These are phyloP conservation scores for Hofmannophila pseudospretella DNA, from an alignment of 2,888 invertebrate species.

Conservation along the genomic window DNA sequence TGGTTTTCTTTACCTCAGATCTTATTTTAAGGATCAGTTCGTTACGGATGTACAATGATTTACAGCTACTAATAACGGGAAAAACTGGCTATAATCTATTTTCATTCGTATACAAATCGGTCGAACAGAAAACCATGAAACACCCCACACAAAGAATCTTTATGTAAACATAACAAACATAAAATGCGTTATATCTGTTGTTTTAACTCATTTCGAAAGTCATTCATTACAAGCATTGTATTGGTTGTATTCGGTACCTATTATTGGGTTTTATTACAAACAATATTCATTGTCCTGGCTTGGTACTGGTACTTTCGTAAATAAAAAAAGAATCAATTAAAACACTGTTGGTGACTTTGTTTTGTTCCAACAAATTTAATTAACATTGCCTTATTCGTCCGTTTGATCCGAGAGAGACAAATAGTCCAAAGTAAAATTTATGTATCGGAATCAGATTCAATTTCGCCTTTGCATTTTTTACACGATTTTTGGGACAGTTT, in stretches of 20 bases:
- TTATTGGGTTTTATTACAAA: slow-evolving; percentile 43
- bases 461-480: slow-evolving; percentile 74
- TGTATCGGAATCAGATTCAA: slow-evolving; percentile 77
- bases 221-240: slow-evolving; percentile 59
- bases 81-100: slow-evolving; percentile 77
- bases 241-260: slow-evolving; percentile 47
- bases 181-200: slow-evolving; percentile 72
- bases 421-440: slow-evolving; percentile 75
- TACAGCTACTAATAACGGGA: slow-evolving; percentile 73
- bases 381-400: slow-evolving; percentile 65
- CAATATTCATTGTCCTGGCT: background rate
- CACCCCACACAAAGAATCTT: slow-evolving; percentile 76
- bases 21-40: slow-evolving; percentile 60
- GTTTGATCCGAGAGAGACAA: slow-evolving; percentile 72
- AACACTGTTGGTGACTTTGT: slow-evolving; percentile 55
- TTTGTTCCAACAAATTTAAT: slow-evolving; percentile 69
- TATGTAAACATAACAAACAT: slow-evolving; percentile 75
- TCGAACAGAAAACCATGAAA: slow-evolving; percentile 77
- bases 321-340: slow-evolving; percentile 55
- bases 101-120: slow-evolving; percentile 75
- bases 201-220: slow-evolving; percentile 73
- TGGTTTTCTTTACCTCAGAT: slow-evolving; percentile 48
- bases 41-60: slow-evolving; percentile 71
- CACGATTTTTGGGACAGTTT: slow-evolving; percentile 63
- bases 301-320: slow-evolving; percentile 5